A percentile compares a stretch with the other conserved stretches of the same genome.
Evolutionary conservation across 37 sponge, comb jelly and placozoan species (phyloP).

Genomic region (Bolinopsis microptera): DNA sequence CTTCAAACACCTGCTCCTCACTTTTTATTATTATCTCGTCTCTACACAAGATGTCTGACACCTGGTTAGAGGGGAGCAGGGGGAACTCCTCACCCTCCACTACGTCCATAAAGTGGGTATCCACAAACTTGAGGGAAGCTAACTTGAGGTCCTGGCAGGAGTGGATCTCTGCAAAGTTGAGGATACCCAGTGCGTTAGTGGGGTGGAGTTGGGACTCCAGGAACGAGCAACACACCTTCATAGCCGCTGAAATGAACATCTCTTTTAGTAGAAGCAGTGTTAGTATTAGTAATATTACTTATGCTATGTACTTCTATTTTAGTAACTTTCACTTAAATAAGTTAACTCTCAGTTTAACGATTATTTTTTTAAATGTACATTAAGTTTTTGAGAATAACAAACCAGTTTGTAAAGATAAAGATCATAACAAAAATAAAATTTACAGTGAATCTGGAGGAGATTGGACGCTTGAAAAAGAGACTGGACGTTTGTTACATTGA

Average conservation of each 20-base stretch:
- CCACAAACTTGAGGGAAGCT: neutral
- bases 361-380: too few species aligned
- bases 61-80: neutral
- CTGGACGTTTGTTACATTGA: constrained; percentile 5
- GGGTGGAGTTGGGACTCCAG: constrained; percentile 31
- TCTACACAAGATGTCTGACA: constrained; percentile 36
- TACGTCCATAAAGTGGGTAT: constrained; percentile 28
- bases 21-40: constrained; percentile 63
- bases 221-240: constrained; percentile 33
- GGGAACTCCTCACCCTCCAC: constrained; percentile 37
- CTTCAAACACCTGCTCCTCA: constrained; percentile 64
- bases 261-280: too few species aligned
- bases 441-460: constrained; percentile 41
- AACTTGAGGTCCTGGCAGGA: neutral
- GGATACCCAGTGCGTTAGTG: constrained; percentile 37
- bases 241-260: constrained; percentile 38
- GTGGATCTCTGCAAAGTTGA: constrained; percentile 50
- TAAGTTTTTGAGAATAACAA: too few species aligned
- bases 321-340: too few species aligned
- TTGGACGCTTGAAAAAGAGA: constrained; percentile 48
- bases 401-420: too few species aligned
- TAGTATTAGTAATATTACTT: too few species aligned
- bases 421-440: too few species aligned
- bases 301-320: too few species aligned
- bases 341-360: too few species aligned